These are phyloP conservation scores for Cynaeus angustus DNA, from an alignment of 2,888 invertebrate genomes.

Conservation along the genomic window DNA sequence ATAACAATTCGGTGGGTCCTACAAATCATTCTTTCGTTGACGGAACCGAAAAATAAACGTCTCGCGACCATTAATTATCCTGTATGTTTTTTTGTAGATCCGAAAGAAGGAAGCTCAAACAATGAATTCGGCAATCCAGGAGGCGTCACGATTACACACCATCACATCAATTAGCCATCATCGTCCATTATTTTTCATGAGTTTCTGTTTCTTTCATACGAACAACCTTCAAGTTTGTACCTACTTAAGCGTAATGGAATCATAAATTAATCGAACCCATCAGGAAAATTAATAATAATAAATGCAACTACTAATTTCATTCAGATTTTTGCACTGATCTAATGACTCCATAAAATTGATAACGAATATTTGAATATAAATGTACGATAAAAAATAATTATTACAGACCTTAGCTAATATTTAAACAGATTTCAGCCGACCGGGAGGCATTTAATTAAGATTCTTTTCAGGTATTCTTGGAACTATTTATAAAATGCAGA, in stretches of 20 bases:
- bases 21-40: too few relatives aligned
- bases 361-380: too few relatives aligned
- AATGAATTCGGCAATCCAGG: constrained; percentile 2
- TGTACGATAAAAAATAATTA: constrained; percentile 26
- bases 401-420: constrained; percentile 22
- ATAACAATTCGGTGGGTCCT: too few relatives aligned
- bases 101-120: constrained; percentile 1
- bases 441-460: constrained; percentile 40
- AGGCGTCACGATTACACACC: constrained; percentile 17
- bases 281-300: constrained; percentile 11
- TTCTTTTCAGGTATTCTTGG: constrained; percentile 26
- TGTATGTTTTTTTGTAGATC: background rate
- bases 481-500: constrained; percentile 36
- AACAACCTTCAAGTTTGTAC: constrained; percentile 10
- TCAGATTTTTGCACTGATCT: constrained; percentile 3
- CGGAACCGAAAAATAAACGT: too few relatives aligned
- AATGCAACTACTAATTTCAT: background rate
- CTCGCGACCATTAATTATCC: too few relatives aligned
- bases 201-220: constrained; percentile 22
- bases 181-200: constrained; percentile 34
- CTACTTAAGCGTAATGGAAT: constrained; percentile 2
- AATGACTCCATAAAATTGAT: constrained; percentile 27
- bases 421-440: constrained; percentile 15
- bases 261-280: constrained; percentile 9
- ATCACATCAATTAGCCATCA: constrained; percentile 8